Conservation (phyloP, 2,797 vertebrate species). For the Eleutherodactylus coqui region DNA sequence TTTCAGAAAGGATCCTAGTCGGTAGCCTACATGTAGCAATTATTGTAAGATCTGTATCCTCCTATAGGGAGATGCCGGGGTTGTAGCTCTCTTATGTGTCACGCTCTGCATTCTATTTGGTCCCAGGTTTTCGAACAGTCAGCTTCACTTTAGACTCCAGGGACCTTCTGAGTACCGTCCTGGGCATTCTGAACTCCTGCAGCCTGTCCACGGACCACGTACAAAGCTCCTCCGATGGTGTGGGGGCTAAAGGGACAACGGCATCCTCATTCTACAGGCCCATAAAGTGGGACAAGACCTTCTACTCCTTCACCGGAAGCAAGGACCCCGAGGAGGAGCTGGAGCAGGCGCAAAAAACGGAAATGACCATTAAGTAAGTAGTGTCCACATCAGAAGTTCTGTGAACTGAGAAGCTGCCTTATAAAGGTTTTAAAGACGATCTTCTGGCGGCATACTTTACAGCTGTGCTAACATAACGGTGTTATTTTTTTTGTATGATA, state of each 20-base stretch:
- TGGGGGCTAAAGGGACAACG: constrained; percentile 67
- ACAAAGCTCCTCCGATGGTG: constrained; percentile 70
- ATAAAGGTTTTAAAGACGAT: too few species aligned
- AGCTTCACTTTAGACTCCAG: constrained; percentile 88
- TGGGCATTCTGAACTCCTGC: constrained; percentile 90
- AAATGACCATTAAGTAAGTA: constrained; percentile 86
- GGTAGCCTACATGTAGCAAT: too few species aligned
- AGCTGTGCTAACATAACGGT: too few species aligned
- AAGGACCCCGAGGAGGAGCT: constrained; percentile 92
- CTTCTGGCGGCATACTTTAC: too few species aligned
- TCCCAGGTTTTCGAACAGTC: constrained; percentile 90
- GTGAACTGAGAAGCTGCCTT: not conserved
- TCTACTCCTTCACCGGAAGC: constrained; percentile 92
- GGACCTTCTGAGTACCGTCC: constrained; percentile 89
- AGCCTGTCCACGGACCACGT: constrained; percentile 89
- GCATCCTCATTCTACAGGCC: constrained; percentile 81
- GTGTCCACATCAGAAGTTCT: not conserved
- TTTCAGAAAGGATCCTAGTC: too few species aligned
- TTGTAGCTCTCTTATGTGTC: not conserved
- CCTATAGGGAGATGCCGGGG: too few species aligned
- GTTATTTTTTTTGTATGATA: too few species aligned
- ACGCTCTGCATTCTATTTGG: constrained; percentile 64
- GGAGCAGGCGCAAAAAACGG: constrained; percentile 83
- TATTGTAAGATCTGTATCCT: too few species aligned
- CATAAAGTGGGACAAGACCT: constrained; percentile 95